Conservation (phyloP, 2,113 vertebrate species). For the Bubo blakistoni region DNA sequence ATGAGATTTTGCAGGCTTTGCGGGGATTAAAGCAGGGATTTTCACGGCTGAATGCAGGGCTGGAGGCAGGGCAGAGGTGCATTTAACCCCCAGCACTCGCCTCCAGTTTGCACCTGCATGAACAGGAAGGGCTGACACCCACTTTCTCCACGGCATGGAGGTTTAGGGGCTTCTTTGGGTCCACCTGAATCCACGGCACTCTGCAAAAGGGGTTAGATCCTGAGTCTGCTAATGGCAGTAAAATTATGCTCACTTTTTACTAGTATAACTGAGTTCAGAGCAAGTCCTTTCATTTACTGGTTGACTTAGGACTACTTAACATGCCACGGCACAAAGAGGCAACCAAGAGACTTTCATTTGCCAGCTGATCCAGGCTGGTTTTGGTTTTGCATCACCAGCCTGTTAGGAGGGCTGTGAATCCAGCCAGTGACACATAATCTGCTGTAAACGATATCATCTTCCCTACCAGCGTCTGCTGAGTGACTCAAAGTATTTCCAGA, state of each 20-base stretch:
- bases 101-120: neutral
- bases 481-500: neutral
- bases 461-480: neutral
- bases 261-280: neutral
- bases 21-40: neutral
- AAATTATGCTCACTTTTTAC: neutral
- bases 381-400: neutral
- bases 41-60: neutral
- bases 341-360: neutral
- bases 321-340: neutral
- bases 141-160: rapidly evolving
- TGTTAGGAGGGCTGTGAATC: neutral
- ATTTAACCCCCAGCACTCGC: neutral
- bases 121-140: neutral
- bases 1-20: neutral
- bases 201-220: neutral
- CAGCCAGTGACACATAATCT: neutral
- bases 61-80: neutral
- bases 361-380: neutral
- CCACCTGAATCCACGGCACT: neutral
- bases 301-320: neutral
- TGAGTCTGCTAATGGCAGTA: rapidly evolving
- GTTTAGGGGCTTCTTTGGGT: neutral
- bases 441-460: neutral
- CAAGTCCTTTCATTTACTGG: neutral